Base-by-base conservation (phyloP, 2,797 vertebrate species). In the Melanotaenia nigrans region DNA sequence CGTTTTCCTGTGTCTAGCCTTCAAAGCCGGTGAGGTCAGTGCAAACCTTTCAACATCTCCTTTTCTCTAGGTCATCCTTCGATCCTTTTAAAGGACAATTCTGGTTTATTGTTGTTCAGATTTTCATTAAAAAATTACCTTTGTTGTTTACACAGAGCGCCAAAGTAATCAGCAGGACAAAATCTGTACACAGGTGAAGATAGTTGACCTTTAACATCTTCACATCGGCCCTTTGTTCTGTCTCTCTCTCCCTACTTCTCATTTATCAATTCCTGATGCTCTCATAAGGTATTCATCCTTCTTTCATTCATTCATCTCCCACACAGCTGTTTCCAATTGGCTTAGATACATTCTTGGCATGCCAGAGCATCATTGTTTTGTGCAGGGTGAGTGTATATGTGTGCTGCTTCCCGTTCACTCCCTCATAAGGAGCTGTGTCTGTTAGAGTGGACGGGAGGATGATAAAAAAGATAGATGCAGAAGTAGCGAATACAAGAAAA, bases 251-350 rank as follows among this genome's bases (percentile, higher is more conserved):
- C 28, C 63, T 30, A 36, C 55, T 57, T 65, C 47, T 73, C 71
- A 67, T 76, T 80, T 83, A 81, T 85, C 75, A 73, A 76, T 76
- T 87, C 81, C 79, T 64, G 78, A 89, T 85, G 82, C 78, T 83
- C 73, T 76, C 77, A 81, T 84, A 73, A 85, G 75, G 85, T 87
- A 84, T 89, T 82, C 82, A 75, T 90, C 87, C 85, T 87, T 71
- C 70, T 78, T 81, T 85, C 88, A 83, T 85, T 89, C 85, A 86
- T 84, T 85, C 85, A 82, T 86, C 89, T 68, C 71, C 71, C 81
- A 83, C 71, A 77, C 74, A 73, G 75, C 90, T 90, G 89, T 91
- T 91, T 91, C 85, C 86, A 90, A 87, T 92, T 79, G 85, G 81
- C 84, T 74, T 61, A 14, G 55, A 83, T 66, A 82, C 84, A 92